Evolutionary conservation across 2,113 vertebrate species (phyloP).

Genomic region (Poeciliopsis turrubarensis): DNA sequence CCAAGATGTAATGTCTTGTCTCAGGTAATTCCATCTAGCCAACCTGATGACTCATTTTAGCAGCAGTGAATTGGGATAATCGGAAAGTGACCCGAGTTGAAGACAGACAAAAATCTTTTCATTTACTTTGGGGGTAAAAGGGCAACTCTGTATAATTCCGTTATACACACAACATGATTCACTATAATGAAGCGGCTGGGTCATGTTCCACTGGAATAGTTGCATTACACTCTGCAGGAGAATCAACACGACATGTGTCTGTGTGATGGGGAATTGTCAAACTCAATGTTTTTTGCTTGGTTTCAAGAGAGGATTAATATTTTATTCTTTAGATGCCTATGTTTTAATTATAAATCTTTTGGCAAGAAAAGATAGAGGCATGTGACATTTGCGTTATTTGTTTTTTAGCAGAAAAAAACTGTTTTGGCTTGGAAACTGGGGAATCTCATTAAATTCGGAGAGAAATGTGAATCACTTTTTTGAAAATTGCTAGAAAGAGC

Average conservation of each 20-base stretch:
- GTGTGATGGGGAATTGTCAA: neutral
- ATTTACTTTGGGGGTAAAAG: constrained; percentile 64
- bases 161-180: constrained; percentile 35
- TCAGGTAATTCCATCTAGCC: constrained; percentile 53
- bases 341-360: neutral
- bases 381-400: neutral
- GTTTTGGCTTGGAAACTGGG: neutral
- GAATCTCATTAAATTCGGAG: neutral
- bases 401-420: neutral
- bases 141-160: constrained; percentile 29
- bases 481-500: neutral
- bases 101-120: constrained; percentile 58
- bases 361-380: neutral
- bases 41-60: constrained; percentile 61
- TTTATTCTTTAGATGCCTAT: neutral
- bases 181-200: constrained; percentile 52
- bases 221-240: constrained; percentile 24
- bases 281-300: constrained; percentile 6
- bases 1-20: constrained; percentile 67
- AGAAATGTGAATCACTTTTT: neutral
- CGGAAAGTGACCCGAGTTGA: constrained; percentile 58
- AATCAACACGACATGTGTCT: neutral
- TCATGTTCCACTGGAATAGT: constrained; percentile 19
- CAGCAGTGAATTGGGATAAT: constrained; percentile 49
- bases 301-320: neutral